These are phyloP conservation scores for Catalaphyllia jardinei DNA, from an alignment of 64 coral and sea anemone genomes.

Conservation along the genomic window DNA sequence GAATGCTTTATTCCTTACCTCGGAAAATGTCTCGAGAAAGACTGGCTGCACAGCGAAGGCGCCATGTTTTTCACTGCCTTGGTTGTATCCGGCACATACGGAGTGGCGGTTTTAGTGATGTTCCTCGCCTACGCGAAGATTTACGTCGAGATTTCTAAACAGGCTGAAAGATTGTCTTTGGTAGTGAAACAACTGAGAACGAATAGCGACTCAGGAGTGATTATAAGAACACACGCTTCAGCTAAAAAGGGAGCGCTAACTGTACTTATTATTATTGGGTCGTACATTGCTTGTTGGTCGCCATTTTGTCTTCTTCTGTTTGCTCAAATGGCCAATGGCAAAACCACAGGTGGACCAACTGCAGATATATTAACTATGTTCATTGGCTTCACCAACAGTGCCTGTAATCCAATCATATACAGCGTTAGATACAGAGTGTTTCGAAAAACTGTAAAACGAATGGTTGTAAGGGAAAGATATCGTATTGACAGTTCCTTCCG, in stretches of 20 bases:
- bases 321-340: slow-evolving; percentile 45
- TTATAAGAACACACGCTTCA: background rate
- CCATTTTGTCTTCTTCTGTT: slow-evolving; percentile 77
- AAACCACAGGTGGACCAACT: slow-evolving; percentile 21
- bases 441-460: slow-evolving; percentile 8
- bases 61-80: slow-evolving; percentile 48
- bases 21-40: slow-evolving; percentile 61
- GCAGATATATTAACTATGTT: slow-evolving; percentile 66
- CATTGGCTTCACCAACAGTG: slow-evolving; percentile 78
- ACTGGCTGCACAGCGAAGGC: slow-evolving; percentile 45
- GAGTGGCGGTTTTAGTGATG: slow-evolving; percentile 53
- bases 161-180: slow-evolving; percentile 37
- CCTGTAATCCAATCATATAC: slow-evolving; percentile 80
- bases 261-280: slow-evolving; percentile 40
- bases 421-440: slow-evolving; percentile 71
- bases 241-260: slow-evolving; percentile 58
- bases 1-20: slow-evolving; percentile 86
- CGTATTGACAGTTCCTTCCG: background rate
- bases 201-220: background rate
- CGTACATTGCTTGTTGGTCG: slow-evolving; percentile 70
- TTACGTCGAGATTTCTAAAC: slow-evolving; percentile 10
- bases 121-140: slow-evolving; percentile 60
- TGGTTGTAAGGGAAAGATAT: slow-evolving; percentile 23
- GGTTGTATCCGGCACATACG: slow-evolving; percentile 66
- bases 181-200: slow-evolving; percentile 1